phyloP scores from a whole-genome alignment of 2,797 vertebrate species.

The Linurgus olivaceus region DNA sequence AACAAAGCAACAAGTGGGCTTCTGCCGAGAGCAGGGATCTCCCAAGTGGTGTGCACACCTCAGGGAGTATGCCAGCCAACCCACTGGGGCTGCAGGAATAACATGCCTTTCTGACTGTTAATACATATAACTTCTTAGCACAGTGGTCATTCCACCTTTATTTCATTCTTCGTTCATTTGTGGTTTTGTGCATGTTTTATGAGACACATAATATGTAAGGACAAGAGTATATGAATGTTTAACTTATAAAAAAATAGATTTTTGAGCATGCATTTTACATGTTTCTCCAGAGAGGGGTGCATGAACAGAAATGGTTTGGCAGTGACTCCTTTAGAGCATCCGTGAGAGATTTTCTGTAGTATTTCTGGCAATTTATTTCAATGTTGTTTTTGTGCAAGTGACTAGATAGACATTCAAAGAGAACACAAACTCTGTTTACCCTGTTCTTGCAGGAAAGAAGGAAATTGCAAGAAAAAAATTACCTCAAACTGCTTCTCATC shows the following conservation, averaged over 20 bases:
- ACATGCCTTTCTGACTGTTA: neutral
- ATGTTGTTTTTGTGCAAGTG: neutral
- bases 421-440: neutral
- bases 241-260: neutral
- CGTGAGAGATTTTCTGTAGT: neutral
- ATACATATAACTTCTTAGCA: neutral
- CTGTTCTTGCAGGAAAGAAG: neutral
- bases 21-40: neutral
- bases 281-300: neutral
- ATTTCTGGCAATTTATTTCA: neutral
- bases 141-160: neutral
- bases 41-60: neutral
- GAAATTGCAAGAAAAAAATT: neutral
- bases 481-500: neutral
- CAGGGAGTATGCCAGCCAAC: fast-evolving
- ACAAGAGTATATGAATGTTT: neutral
- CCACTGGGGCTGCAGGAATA: fast-evolving
- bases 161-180: neutral
- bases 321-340: neutral
- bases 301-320: neutral
- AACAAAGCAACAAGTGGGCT: neutral
- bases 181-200: neutral
- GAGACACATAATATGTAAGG: neutral
- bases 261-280: too few relatives aligned
- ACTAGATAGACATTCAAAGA: neutral